phyloP scores from a whole-genome alignment of 2,797 vertebrate genomes.

The Phataginus tetradactyla region DNA sequence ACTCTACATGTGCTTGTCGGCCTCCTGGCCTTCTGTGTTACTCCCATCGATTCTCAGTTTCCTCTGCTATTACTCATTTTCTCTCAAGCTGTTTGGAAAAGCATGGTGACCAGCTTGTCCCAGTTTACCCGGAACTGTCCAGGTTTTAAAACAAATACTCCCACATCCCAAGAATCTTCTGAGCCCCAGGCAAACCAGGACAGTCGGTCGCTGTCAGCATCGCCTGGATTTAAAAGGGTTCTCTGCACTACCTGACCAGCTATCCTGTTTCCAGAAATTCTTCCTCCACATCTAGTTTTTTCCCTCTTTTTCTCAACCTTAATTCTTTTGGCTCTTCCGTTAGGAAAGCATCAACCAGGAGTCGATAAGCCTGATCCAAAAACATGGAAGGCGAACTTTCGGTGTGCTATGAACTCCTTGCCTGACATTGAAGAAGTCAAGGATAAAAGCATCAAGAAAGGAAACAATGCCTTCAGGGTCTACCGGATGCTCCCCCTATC shows the following conservation, averaged over 20 bases:
- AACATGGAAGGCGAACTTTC: conserved; percentile 99
- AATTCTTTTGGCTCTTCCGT: background rate
- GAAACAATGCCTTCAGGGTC: conserved; percentile 98
- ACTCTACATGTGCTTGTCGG: background rate
- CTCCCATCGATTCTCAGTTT: background rate
- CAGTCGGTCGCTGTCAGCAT: fast-evolving
- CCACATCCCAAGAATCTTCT: background rate
- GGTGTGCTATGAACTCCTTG: conserved; percentile 99
- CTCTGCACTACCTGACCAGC: background rate
- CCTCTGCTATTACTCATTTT: background rate
- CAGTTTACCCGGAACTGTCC: background rate
- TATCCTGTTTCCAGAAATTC: background rate
- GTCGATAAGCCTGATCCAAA: conserved; percentile 97
- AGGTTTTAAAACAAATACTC: conserved; percentile 27
- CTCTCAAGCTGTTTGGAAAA: background rate
- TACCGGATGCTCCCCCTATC: conserved; percentile 96
- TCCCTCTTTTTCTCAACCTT: background rate
- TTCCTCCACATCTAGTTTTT: background rate
- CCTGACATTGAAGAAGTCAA: conserved; percentile 99
- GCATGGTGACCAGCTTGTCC: background rate
- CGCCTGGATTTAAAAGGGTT: background rate
- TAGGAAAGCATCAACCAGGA: conserved; percentile 96
- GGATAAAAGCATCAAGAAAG: conserved; percentile 99
- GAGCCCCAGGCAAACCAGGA: background rate
- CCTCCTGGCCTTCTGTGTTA: background rate